Evolutionary conservation across 2,888 invertebrate genomes (phyloP).

Genomic region (Eupithecia abbreviata): DNA sequence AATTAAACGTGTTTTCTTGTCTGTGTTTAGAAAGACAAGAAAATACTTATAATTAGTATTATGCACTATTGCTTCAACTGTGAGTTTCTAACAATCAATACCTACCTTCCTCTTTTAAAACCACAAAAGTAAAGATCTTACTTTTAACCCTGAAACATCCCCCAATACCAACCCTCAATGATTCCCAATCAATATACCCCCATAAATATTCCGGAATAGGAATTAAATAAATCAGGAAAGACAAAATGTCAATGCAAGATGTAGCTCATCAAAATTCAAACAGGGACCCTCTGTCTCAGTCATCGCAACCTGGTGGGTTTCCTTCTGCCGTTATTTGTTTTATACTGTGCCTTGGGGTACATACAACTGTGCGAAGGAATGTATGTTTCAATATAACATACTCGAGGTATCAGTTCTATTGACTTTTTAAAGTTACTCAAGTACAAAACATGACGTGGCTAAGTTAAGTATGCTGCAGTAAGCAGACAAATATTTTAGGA

Average conservation of each 20-base stretch:
- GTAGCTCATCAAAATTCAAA: slow-evolving; percentile 68
- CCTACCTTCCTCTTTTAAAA: not conserved
- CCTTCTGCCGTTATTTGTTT: slow-evolving; percentile 21
- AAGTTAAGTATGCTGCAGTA: too few species aligned
- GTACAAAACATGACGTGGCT: too few species aligned
- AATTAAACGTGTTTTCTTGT: not conserved
- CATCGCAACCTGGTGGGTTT: slow-evolving; percentile 39
- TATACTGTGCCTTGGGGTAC: slow-evolving; percentile 7
- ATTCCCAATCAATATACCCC: slow-evolving; percentile 31
- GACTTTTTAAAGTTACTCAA: not conserved
- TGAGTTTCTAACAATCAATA: not conserved
- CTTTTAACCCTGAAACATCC: not conserved
- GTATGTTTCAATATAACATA: not conserved
- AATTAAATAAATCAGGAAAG: slow-evolving; percentile 65
- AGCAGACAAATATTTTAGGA: too few species aligned
- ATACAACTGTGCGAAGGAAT: not conserved
- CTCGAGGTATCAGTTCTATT: not conserved
- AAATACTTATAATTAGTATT: too few species aligned
- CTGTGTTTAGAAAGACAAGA: not conserved
- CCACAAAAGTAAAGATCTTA: not conserved
- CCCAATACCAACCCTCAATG: slow-evolving; percentile 5
- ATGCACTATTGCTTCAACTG: not conserved
- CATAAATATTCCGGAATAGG: slow-evolving; percentile 50
- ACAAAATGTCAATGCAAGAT: slow-evolving; percentile 60
- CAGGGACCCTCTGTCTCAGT: slow-evolving; percentile 46